Conservation (phyloP, 2,888 invertebrate genomes). For the Eupithecia insigniata region DNA sequence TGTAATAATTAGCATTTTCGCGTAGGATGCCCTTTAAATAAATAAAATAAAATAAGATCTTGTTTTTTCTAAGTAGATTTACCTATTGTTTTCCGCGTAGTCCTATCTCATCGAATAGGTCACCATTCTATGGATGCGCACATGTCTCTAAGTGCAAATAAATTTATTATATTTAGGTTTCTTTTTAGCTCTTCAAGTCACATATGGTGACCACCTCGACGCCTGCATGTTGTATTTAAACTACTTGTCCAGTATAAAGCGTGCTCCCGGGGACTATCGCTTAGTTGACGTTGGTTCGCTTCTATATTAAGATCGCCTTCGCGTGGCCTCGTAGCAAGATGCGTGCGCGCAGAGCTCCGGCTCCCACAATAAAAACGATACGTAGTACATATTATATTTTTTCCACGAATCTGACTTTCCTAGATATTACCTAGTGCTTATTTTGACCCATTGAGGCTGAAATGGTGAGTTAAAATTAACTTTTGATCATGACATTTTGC, state of each 20-base stretch:
- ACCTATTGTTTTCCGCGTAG: background rate
- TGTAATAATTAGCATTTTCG: no score
- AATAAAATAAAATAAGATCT: background rate
- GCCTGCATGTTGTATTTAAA: constrained; percentile 50
- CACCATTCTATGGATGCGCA: constrained; percentile 16
- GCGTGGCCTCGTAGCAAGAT: constrained; percentile 72
- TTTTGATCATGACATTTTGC: constrained; percentile 27
- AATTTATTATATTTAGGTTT: constrained; percentile 18
- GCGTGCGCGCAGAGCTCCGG: constrained; percentile 71
- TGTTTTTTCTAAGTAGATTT: background rate
- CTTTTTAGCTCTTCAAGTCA: constrained; percentile 6
- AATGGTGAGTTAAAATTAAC: constrained; percentile 56
- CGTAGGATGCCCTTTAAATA: no score
- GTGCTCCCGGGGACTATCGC: constrained; percentile 63
- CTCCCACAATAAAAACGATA: constrained; percentile 73
- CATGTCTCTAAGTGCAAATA: constrained; percentile 19
- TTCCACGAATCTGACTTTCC: constrained; percentile 69
- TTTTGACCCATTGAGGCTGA: constrained; percentile 34
- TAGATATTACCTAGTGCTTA: constrained; percentile 56
- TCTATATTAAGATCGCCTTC: constrained; percentile 80
- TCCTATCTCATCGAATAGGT: background rate
- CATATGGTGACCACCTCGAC: constrained; percentile 40
- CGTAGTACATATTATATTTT: constrained; percentile 82
- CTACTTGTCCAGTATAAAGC: constrained; percentile 63
- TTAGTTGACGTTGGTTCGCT: constrained; percentile 68